Evolutionary conservation across 1,140 invertebrate genomes (phyloP), one percentile per base, ranked within the genome.

Genomic region (Pomacea maculata): DNA sequence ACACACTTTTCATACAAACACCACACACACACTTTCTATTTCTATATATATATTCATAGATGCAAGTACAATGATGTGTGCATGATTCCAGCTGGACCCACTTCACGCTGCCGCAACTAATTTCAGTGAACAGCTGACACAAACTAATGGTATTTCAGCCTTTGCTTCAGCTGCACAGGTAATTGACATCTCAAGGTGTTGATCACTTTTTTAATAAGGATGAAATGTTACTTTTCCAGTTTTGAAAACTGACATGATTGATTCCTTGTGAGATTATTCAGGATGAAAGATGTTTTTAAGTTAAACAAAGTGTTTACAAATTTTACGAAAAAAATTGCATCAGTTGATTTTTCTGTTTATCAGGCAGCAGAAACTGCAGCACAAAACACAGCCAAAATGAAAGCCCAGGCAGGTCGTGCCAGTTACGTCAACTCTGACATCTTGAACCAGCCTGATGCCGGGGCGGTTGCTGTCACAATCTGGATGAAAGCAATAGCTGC

Each of bases 381-480:
- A 57, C 85, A 93, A 82, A 85, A 85, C 11, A 95, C 94, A 8
- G 92, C 92, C 80, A 75, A 87, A 70, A 94, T 95, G 93, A 89
- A 88, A 81, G 93, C 94, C 0, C 92, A 88, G 84, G 92, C 90
- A 65, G 92, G 92, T 0, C 78, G 92, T 34, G 92, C 92, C 15
- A 91, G 91, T 81, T 93, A 93, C 83, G 92, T 92, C 1, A 88
- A 85, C 64, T 75, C 83, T n/a, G 84, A 87, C 17, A 81, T 83
- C 17, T 82, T 90, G 75, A 87, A 78, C 19, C 79, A 85, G 54
- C 83, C 93, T 92, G 95, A 95, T 89, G 94, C 95, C 70, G 95
- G 95, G 79, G 95, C 95, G 15, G 93, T 93, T 83, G 95, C 92
- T 12, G 93, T 93, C 6, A 92, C 93, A 4, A 87, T 93, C 3